Percentiles rank a stretch among this genome's conserved stretches.
Conservation (phyloP, 2,888 invertebrate genomes). For the Eulithis prunata region DNA sequence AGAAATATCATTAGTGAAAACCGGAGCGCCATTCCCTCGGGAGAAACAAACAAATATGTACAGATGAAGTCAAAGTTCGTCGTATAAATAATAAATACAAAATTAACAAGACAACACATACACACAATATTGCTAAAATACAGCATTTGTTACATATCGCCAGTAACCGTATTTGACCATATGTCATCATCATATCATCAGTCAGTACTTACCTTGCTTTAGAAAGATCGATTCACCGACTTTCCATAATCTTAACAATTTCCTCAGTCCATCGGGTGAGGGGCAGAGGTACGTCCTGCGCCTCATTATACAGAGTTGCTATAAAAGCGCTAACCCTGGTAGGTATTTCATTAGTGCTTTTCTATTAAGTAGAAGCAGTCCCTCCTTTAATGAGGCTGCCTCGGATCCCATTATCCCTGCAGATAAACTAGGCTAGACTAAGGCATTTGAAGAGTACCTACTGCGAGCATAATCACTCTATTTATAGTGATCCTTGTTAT, state of each 20-base stretch:
- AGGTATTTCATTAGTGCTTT: background rate
- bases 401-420: slow-evolving; percentile 2
- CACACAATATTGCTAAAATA: background rate
- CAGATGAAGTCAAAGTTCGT: slow-evolving; percentile 4
- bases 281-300: no score
- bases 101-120: background rate
- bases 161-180: no score
- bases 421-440: slow-evolving; percentile 8
- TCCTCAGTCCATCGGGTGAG: no score
- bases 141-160: background rate
- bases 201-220: no score
- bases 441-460: no score
- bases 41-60: background rate
- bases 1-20: slow-evolving; percentile 11
- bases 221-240: no score
- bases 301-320: no score
- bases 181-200: no score
- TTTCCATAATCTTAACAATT: no score
- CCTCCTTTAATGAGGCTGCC: slow-evolving; percentile 9
- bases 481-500: no score
- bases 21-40: background rate
- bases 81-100: slow-evolving; percentile 1
- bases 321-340: no score
- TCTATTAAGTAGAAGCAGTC: slow-evolving; percentile 6
- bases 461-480: no score